A percentile compares a stretch with the other conserved stretches of the same genome.
These are phyloP conservation scores for Montipora capitata DNA, from an alignment of 92 coral and sea anemone genomes.

Conservation along the genomic window DNA sequence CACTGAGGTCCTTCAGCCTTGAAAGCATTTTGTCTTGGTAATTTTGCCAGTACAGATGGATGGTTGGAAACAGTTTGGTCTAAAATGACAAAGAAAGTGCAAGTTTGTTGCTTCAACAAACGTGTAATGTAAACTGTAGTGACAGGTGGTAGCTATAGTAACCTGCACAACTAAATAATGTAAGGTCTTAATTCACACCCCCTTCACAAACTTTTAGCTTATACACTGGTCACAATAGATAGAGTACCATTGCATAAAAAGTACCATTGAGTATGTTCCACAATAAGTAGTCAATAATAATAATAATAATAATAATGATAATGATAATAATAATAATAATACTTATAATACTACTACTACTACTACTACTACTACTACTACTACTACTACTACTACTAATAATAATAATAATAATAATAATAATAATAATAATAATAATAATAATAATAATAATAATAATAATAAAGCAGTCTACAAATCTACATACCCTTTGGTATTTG, in stretches of 20 bases:
- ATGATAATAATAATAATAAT: too few species aligned
- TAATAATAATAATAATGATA: too few species aligned
- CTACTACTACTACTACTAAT: too few species aligned
- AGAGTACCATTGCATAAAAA: neutral
- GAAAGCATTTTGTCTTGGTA: slow-evolving; percentile 20
- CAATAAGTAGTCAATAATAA: neutral
- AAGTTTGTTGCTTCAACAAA: neutral
- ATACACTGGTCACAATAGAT: slow-evolving; percentile 2
- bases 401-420: too few species aligned
- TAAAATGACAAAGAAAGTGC: neutral
- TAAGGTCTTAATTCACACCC: neutral
- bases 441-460: neutral
- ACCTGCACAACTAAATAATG: neutral
- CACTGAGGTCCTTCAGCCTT: slow-evolving; percentile 14
- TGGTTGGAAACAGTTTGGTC: slow-evolving; percentile 38
- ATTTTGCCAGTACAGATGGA: slow-evolving; percentile 34
- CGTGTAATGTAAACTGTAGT: neutral
- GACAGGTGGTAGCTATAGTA: neutral
- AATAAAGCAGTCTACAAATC: neutral
- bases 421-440: too few species aligned
- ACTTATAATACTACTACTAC: too few species aligned
- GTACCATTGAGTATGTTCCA: slow-evolving; percentile 2
- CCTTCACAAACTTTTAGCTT: slow-evolving; percentile 8
- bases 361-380: too few species aligned
- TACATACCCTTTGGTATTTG: slow-evolving; percentile 38